These are phyloP conservation scores for Vandiemenella viatica DNA, from an alignment of 2,888 invertebrate genomes.

Conservation along the genomic window DNA sequence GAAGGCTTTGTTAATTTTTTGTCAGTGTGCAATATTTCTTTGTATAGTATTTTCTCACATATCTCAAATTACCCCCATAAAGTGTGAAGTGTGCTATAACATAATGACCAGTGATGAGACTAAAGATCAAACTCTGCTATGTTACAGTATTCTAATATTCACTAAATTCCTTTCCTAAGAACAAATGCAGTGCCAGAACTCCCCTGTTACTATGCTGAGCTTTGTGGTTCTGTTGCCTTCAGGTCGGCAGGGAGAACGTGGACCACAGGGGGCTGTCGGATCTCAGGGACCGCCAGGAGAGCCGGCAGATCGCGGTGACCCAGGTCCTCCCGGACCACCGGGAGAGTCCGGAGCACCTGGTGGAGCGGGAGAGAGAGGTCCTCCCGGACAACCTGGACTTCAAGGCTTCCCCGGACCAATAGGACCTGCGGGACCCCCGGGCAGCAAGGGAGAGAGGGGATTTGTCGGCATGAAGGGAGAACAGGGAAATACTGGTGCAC, in stretches of 20 bases:
- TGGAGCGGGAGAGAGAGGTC: constrained; percentile 56
- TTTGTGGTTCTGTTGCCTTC: no score
- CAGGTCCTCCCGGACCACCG: constrained; percentile 52
- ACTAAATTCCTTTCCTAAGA: no score
- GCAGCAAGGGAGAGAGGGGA: constrained; percentile 59
- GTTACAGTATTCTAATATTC: no score
- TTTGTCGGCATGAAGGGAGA: constrained; percentile 54
- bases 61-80: no score
- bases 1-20: no score
- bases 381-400: constrained; percentile 50
- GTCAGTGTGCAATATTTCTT: no score
- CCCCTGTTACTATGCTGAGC: no score
- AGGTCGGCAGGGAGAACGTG: constrained; percentile 60
- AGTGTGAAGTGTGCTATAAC: no score
- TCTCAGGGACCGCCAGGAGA: constrained; percentile 65
- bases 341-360: constrained; percentile 62
- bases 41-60: no score
- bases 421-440: constrained; percentile 52
- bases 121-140: no score
- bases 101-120: no score
- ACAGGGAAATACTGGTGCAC: constrained; percentile 48
- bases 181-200: no score
- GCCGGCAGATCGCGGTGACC: constrained; percentile 63
- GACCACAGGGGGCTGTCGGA: constrained; percentile 59
- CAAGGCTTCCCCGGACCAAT: constrained; percentile 53